phyloP scores from a whole-genome alignment of 2,888 invertebrate species.

The Archips xylosteana region DNA sequence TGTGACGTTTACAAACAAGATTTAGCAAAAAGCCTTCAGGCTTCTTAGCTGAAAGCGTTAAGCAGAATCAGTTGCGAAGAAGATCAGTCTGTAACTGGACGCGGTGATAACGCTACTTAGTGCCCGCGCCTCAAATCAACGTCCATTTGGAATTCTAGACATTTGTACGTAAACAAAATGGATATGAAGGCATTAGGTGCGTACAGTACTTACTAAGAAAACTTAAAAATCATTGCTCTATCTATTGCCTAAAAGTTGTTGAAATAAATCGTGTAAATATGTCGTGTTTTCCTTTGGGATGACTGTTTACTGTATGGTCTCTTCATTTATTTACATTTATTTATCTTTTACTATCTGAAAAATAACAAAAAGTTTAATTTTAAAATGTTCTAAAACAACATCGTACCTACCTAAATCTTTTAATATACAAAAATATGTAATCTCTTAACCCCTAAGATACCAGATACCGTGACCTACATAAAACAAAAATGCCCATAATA shows the following conservation, averaged over 20 bases:
- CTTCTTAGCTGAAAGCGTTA: slow-evolving; percentile 50
- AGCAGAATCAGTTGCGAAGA: slow-evolving; percentile 50
- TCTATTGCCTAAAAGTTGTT: not conserved
- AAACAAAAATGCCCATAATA: too few relatives aligned
- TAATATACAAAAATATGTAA: too few relatives aligned
- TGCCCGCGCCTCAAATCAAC: not conserved
- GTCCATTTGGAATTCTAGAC: not conserved
- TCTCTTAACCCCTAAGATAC: too few relatives aligned
- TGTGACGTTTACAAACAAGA: slow-evolving; percentile 23
- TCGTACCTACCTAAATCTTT: too few relatives aligned
- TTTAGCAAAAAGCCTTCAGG: slow-evolving; percentile 47
- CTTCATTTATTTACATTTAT: too few relatives aligned
- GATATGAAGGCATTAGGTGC: slow-evolving; percentile 15
- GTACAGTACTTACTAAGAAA: not conserved
- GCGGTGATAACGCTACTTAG: slow-evolving; percentile 44
- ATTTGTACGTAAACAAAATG: slow-evolving; percentile 20
- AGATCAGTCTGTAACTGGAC: slow-evolving; percentile 58
- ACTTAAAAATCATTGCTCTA: not conserved
- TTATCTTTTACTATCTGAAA: too few relatives aligned
- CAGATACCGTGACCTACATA: too few relatives aligned
- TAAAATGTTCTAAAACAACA: too few relatives aligned
- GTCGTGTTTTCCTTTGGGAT: not conserved
- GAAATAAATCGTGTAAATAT: not conserved
- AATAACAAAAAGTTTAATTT: too few relatives aligned
- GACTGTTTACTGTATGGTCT: too few relatives aligned